Conservation (phyloP, 2,113 vertebrate species). For the Nothoprocta perdicaria region DNA sequence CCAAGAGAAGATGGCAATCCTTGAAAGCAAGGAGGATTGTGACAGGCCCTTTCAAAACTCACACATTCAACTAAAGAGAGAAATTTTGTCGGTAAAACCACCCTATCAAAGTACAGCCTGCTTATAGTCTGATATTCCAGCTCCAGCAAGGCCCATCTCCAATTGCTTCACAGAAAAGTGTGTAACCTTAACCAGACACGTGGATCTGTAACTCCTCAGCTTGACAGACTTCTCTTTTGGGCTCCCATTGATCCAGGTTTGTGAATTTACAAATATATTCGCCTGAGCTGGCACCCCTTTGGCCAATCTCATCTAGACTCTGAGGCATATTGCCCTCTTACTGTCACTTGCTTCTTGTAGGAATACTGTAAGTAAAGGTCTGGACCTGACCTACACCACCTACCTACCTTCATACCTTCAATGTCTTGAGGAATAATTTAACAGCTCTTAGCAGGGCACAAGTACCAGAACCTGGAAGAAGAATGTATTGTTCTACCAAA, state of each 20-base stretch:
- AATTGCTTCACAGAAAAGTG: rapidly evolving
- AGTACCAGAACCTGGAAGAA: not conserved
- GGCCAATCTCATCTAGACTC: not conserved
- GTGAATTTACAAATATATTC: not conserved
- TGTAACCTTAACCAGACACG: rapidly evolving
- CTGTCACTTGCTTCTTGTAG: not conserved
- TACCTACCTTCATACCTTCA: not conserved
- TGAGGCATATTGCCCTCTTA: not conserved
- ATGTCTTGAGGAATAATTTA: not conserved
- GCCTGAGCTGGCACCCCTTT: not conserved
- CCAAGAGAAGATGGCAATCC: not conserved
- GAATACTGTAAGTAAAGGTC: not conserved
- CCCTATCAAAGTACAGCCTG: not conserved
- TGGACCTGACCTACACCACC: not conserved
- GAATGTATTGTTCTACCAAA: not conserved
- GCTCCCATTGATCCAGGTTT: not conserved
- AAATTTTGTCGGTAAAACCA: not conserved
- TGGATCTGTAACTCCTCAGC: not conserved
- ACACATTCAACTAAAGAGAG: not conserved
- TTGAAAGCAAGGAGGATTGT: not conserved
- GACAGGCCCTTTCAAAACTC: not conserved
- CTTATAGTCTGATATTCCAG: not conserved
- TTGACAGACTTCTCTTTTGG: not conserved
- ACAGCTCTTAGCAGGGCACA: not conserved
- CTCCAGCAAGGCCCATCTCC: not conserved